Percentiles rank a stretch among this genome's conserved stretches.
Evolutionary conservation across 1,140 invertebrate species (phyloP).

Genomic region (Drosophila parabipectinata): DNA sequence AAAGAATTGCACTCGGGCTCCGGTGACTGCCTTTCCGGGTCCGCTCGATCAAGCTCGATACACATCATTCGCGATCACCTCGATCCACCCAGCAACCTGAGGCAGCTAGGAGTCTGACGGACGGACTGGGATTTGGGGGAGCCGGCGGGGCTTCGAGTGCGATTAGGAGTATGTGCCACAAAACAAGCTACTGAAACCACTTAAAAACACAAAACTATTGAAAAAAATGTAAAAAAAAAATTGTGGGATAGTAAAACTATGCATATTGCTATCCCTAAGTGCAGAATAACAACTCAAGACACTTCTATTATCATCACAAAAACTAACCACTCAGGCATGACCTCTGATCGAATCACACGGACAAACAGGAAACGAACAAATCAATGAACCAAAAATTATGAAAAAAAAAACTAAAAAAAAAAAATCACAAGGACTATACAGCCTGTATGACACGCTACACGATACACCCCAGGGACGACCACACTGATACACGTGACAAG

Average conservation of each 20-base stretch:
- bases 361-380: slow-evolving; percentile 48
- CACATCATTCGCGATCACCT: slow-evolving; percentile 10
- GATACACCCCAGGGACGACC: slow-evolving; percentile 38
- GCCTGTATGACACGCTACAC: slow-evolving; percentile 55
- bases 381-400: slow-evolving; percentile 8
- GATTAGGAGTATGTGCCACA: slow-evolving; percentile 58
- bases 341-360: slow-evolving; percentile 62
- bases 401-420: slow-evolving; percentile 4
- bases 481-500: slow-evolving; percentile 73
- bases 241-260: neutral
- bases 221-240: slow-evolving; percentile 27
- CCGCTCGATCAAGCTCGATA: neutral
- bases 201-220: neutral
- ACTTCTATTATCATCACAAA: slow-evolving; percentile 17
- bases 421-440: slow-evolving; percentile 24
- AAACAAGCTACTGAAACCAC: slow-evolving; percentile 26
- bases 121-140: slow-evolving; percentile 5
- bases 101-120: slow-evolving; percentile 43
- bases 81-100: slow-evolving; percentile 19
- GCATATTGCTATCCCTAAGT: neutral
- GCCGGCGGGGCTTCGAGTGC: slow-evolving; percentile 26
- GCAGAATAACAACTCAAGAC: neutral
- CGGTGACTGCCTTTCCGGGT: neutral
- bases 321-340: slow-evolving; percentile 64
- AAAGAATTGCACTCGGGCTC: slow-evolving; percentile 16